These are phyloP conservation scores for Meda fulgida DNA, from an alignment of 2,797 vertebrate species.

Conservation along the genomic window DNA sequence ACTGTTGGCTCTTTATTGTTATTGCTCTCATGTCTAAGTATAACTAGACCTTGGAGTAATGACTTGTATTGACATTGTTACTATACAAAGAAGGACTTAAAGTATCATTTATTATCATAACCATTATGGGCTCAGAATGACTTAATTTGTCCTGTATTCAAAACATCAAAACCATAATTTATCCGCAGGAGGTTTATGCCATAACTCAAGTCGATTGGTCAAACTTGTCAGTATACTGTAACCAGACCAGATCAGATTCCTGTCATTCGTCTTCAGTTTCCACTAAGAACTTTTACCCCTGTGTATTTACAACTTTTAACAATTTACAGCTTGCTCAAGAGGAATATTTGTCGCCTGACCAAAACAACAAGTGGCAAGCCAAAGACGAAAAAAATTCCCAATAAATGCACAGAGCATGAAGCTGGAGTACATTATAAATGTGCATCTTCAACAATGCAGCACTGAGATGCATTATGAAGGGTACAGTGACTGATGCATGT, in stretches of 20 bases:
- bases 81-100: neutral
- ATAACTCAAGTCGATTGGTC: slow-evolving; percentile 9
- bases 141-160: neutral
- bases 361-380: slow-evolving; percentile 5
- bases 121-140: neutral
- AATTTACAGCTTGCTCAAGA: slow-evolving; percentile 25
- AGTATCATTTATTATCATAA: neutral
- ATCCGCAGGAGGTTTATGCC: neutral
- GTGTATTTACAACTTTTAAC: slow-evolving; percentile 22
- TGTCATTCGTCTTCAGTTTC: slow-evolving; percentile 13
- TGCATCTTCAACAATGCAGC: neutral
- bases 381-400: neutral
- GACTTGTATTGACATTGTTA: neutral
- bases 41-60: neutral
- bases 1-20: neutral
- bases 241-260: neutral
- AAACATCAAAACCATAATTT: neutral
- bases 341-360: slow-evolving; percentile 17
- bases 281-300: slow-evolving; percentile 11
- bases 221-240: neutral
- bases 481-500: neutral
- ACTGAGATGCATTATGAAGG: neutral
- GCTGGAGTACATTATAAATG: neutral
- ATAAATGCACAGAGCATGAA: neutral
- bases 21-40: neutral